A percentile compares a stretch with the other conserved stretches of the same genome.
These are phyloP conservation scores for Smittia aterrima DNA, from an alignment of 2,888 invertebrate species.

Conservation along the genomic window DNA sequence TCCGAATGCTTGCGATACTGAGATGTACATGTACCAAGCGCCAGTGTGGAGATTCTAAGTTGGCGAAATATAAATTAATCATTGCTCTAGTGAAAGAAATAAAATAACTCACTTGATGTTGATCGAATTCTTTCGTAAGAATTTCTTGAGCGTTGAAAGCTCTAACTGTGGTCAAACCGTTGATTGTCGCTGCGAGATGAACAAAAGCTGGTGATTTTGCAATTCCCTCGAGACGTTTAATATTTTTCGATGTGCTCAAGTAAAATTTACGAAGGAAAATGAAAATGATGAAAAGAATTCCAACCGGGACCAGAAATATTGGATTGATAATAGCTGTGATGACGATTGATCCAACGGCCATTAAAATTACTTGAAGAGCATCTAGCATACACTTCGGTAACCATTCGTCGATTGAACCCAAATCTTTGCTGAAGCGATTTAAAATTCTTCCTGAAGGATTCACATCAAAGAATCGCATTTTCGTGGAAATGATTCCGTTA, in stretches of 20 bases:
- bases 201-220: conserved; percentile 77
- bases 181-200: conserved; percentile 70
- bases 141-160: conserved; percentile 65
- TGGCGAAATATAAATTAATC: background rate
- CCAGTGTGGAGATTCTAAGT: conserved; percentile 63
- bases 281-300: conserved; percentile 60
- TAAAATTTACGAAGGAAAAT: conserved; percentile 62
- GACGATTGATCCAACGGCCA: conserved; percentile 59
- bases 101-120: conserved; percentile 55
- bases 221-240: conserved; percentile 65
- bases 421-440: conserved; percentile 79
- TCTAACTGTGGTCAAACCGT: conserved; percentile 73
- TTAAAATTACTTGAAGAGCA: conserved; percentile 58
- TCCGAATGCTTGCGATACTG: conserved; percentile 64
- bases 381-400: conserved; percentile 69
- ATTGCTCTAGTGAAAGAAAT: background rate
- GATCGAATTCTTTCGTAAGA: conserved; percentile 62
- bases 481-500: conserved; percentile 52
- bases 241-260: conserved; percentile 65
- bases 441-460: conserved; percentile 80
- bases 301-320: conserved; percentile 60
- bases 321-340: conserved; percentile 64
- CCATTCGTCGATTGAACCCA: conserved; percentile 76
- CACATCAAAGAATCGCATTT: conserved; percentile 75
- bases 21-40: conserved; percentile 65